phyloP scores from a whole-genome alignment of 2,113 vertebrate species.

The Gorsachius goisagi region DNA sequence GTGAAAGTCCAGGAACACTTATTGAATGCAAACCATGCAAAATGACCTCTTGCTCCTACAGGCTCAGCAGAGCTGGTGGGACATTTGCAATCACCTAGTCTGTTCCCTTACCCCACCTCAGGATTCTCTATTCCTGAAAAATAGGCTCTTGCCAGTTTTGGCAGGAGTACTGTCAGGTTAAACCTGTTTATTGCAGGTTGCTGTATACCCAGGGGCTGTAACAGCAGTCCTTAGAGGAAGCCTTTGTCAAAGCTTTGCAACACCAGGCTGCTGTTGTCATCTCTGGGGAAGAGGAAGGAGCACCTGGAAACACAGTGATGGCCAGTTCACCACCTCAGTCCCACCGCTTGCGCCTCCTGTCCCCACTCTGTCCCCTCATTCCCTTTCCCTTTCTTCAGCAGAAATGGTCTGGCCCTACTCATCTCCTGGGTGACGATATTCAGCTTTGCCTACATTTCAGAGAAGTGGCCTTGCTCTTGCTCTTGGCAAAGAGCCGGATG shows the following conservation, averaged over 20 bases:
- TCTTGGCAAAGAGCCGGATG: background rate
- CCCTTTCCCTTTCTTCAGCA: background rate
- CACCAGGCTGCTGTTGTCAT: background rate
- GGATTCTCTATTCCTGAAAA: background rate
- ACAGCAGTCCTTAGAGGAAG: background rate
- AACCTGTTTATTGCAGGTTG: background rate
- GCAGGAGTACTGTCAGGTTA: background rate
- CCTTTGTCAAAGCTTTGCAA: background rate
- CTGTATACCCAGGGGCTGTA: background rate
- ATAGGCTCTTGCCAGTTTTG: background rate
- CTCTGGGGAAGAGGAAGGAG: background rate
- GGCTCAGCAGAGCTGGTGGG: background rate
- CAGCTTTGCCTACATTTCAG: background rate
- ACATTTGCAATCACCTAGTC: background rate
- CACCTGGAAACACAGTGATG: background rate
- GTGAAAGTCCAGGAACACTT: background rate
- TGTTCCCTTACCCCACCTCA: background rate
- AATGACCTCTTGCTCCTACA: background rate
- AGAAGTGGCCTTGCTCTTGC: background rate
- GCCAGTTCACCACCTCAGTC: background rate
- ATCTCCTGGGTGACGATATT: background rate
- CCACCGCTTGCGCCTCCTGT: fast-evolving
- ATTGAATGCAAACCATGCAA: background rate
- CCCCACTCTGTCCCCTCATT: background rate
- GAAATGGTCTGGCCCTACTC: background rate